Conservation (phyloP, 1,140 invertebrate species). For the Cryptotermes secundus region DNA sequence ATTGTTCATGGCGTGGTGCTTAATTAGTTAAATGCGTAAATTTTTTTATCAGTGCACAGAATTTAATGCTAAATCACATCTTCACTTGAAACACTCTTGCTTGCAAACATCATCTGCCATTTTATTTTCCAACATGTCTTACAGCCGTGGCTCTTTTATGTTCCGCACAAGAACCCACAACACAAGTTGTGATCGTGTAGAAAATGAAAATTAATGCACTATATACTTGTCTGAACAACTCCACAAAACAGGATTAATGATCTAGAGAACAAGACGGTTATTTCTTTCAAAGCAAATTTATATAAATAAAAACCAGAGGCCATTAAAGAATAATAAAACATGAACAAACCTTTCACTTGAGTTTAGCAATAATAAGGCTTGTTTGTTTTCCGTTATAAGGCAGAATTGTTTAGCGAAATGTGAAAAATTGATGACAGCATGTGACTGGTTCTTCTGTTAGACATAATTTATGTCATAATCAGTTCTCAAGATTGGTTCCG, state of each 20-base stretch:
- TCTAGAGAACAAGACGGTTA: neutral
- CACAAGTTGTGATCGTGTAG: neutral
- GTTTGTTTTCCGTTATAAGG: neutral
- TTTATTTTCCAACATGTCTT: neutral
- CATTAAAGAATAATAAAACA: constrained; percentile 4
- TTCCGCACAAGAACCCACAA: neutral
- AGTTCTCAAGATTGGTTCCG: neutral
- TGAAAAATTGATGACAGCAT: neutral
- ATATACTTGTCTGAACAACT: neutral
- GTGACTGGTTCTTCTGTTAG: neutral
- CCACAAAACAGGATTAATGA: neutral
- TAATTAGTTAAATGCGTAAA: no score
- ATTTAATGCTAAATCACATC: neutral
- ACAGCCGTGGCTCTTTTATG: neutral
- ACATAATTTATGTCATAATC: constrained; percentile 10
- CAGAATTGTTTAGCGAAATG: constrained; percentile 3
- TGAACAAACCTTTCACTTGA: neutral
- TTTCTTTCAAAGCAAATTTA: neutral
- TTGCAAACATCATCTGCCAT: neutral
- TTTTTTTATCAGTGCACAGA: no score
- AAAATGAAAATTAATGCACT: neutral
- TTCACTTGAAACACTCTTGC: neutral
- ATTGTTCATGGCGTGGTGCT: no score
- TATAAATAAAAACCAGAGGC: neutral
- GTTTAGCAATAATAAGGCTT: neutral